Evolutionary conservation across 2,113 vertebrate species (phyloP), one percentile per base, ranked within the genome.

Genomic region (Seriola quinqueradiata): DNA sequence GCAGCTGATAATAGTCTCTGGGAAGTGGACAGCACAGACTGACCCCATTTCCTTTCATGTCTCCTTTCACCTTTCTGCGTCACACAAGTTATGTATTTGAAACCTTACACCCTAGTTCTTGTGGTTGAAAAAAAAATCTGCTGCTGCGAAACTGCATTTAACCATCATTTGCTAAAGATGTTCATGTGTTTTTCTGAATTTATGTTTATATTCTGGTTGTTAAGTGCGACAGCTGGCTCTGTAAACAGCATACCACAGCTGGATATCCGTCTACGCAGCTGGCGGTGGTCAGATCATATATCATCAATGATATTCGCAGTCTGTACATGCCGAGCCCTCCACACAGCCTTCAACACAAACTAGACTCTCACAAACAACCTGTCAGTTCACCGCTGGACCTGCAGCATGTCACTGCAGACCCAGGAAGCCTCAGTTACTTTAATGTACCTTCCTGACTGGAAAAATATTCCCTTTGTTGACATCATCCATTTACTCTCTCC

Each of bases 181-280:
- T 17, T 67, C 12, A 1, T 25, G 59, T 67, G 38, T 72, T 78
- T 57, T 71, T 59, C 44, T 60, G 19, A 70, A 13, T 67, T 32
- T 48, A 1, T 74, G 32, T 66, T 1, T 69, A 34, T 28, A 32
- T 73, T 63, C 55, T 59, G 59, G 9, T 8, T 61, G 58, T 65
- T 10, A 23, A 55, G 54, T 23, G 25, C 21, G 78, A 84, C 83
- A 82, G 73, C 59, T 67, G 66, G 66, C 5, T 32, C 25, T 25
- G 36, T 70, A 23, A 65, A 72, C 46, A 67, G 46, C 68, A 36
- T 34, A 28, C 28, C 61, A 81, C 88, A 88, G 84, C 83, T 90
- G 77, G 77, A 80, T 55, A 50, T 36, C 34, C 1, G 3, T 77
- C 12, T 11, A n/a, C 68, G 82, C 77, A 89, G 83, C 76, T 84